These are phyloP conservation scores for Lamprotornis superbus DNA, from an alignment of 2,113 vertebrate genomes.

Conservation along the genomic window DNA sequence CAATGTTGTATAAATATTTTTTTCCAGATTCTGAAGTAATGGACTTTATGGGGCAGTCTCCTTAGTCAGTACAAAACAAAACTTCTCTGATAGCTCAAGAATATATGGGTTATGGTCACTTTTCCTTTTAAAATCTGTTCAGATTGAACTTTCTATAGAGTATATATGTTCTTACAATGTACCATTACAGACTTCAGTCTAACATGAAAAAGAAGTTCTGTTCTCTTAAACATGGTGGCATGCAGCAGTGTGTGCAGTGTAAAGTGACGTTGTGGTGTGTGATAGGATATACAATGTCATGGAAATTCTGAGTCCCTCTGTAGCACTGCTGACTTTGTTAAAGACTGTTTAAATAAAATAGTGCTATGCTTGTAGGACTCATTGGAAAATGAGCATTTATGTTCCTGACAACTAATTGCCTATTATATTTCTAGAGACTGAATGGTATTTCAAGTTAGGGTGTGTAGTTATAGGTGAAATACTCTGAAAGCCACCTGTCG, in stretches of 20 bases:
- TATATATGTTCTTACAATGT: background rate
- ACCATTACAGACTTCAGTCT: background rate
- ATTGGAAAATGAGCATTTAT: slow-evolving; percentile 7
- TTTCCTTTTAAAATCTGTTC: background rate
- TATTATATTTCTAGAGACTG: background rate
- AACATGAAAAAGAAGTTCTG: background rate
- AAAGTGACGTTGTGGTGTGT: background rate
- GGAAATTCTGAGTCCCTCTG: background rate
- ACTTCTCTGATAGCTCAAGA: background rate
- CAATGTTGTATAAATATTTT: background rate
- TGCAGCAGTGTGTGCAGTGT: background rate
- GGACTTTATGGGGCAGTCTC: background rate
- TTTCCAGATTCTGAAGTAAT: background rate
- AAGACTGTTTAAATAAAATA: background rate
- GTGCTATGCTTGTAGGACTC: background rate
- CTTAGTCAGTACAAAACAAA: background rate
- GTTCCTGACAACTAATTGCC: background rate
- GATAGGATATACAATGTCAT: background rate
- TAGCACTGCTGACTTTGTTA: background rate
- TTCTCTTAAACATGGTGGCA: background rate
- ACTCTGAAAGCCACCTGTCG: background rate
- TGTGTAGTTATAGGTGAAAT: background rate
- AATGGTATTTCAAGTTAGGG: background rate
- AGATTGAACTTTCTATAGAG: background rate
- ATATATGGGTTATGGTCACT: background rate